Conservation (phyloP, 2,797 vertebrate genomes). For the Gila robusta region DNA sequence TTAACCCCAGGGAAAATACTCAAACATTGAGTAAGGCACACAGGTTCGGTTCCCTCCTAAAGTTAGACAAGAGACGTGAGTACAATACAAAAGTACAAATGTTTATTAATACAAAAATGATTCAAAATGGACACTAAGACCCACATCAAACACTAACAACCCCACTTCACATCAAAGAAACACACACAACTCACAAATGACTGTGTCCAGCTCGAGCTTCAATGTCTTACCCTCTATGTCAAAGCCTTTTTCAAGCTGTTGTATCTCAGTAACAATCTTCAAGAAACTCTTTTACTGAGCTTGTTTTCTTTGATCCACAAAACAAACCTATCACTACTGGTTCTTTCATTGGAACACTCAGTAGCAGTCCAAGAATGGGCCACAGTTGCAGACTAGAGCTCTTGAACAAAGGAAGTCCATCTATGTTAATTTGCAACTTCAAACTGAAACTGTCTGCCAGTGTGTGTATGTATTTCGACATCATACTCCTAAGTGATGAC, state of each 20-base stretch:
- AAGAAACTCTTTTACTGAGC: conserved; percentile 35
- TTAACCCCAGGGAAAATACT: too few species aligned
- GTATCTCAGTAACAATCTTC: conserved; percentile 22
- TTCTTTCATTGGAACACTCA: conserved; percentile 36
- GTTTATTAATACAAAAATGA: too few species aligned
- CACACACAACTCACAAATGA: conserved; percentile 19
- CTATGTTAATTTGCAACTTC: conserved; percentile 53
- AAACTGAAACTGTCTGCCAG: conserved; percentile 19
- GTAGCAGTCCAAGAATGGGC: conserved; percentile 42
- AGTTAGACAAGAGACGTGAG: too few species aligned
- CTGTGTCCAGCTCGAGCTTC: conserved; percentile 15
- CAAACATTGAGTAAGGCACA: too few species aligned
- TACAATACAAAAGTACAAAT: too few species aligned
- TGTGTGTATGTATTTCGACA: conserved; percentile 3
- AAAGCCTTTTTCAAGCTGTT: conserved; percentile 23
- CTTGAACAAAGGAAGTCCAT: conserved; percentile 52
- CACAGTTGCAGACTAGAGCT: conserved; percentile 41
- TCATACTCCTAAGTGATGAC: not conserved
- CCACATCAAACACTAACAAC: too few species aligned
- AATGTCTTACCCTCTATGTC: conserved; percentile 18
- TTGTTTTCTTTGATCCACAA: conserved; percentile 39
- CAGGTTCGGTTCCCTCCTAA: too few species aligned
- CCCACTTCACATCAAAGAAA: too few species aligned
- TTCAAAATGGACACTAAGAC: too few species aligned
- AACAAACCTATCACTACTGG: conserved; percentile 41